Evolutionary conservation across 37 sponge, comb jelly and placozoan species (phyloP), one percentile per base, ranked within the genome.

Genomic region (Axinella damicornis): DNA sequence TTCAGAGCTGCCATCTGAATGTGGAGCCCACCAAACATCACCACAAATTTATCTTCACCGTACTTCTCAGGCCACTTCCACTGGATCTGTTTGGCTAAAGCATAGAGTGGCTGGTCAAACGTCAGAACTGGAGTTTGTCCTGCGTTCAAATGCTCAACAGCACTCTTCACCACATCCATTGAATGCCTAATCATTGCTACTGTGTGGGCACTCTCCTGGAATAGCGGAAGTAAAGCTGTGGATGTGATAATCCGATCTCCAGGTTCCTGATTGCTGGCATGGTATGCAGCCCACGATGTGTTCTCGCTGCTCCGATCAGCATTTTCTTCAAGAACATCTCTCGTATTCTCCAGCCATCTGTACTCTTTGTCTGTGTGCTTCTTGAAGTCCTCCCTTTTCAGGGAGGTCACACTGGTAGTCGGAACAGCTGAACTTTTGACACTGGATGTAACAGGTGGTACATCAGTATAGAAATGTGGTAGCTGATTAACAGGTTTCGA

Each of bases 1-100:
- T 58, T 83, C 20, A 78, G 59, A 78, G 79, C 79, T 57, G 72
- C 77, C 87, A 86, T 41, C n/a, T n/a, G n/a, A n/a, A n/a, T n/a
- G n/a, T n/a, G n/a, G n/a, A n/a, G n/a, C n/a, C n/a, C n/a, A 76
- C 85, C 85, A 53, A 85, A 64, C 69, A 85, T 76, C 33, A 85
- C 77, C n/a, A 85, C 77, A 85, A 65, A 85, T 2, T 41, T 46
- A 64, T 85, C 9, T 34, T 85, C 85, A 30, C 67, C 84, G 57
- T 73, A 58, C 12, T 19, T 37, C 16, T 40, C 33, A 32, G 67
- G 75, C 75, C 76, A 83, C 11, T 21, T 82, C 72, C 68, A 79
- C 69, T 79, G 68, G 55, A 79, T 79, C 65, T 65, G 15, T 27
- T 79, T n/a, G n/a, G n/a, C n/a, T 41, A 82, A 53, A n/a, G 82